Percentiles rank a stretch among this genome's conserved stretches.
Evolutionary conservation across 2,888 invertebrate species (phyloP).

Genomic region (Parasteatoda lunata): DNA sequence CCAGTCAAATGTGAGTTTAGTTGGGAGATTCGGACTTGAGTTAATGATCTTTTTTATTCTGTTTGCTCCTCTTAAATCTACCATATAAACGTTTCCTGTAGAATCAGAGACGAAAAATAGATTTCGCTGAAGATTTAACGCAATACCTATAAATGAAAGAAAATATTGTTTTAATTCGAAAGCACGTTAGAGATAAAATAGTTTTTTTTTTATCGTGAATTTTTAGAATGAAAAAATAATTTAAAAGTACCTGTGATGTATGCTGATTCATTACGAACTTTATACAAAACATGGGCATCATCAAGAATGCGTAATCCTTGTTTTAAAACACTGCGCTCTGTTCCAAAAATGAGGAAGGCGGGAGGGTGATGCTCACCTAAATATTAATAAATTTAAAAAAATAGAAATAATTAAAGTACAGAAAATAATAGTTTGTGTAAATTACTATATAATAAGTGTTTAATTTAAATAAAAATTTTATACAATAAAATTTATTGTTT

Average conservation of each 20-base stretch:
- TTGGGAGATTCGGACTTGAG: slow-evolving; percentile 70
- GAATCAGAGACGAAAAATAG: slow-evolving; percentile 86
- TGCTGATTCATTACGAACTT: slow-evolving; percentile 24
- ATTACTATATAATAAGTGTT: no score
- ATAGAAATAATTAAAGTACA: not conserved
- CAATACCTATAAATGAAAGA: slow-evolving; percentile 79
- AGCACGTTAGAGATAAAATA: not conserved
- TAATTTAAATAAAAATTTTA: no score
- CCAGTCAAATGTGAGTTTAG: slow-evolving; percentile 86
- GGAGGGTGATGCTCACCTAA: slow-evolving; percentile 39
- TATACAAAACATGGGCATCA: slow-evolving; percentile 23
- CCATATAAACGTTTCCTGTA: slow-evolving; percentile 79
- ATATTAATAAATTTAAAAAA: slow-evolving; percentile 1
- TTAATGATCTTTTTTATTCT: slow-evolving; percentile 67
- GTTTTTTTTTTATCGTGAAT: not conserved
- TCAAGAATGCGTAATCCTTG: slow-evolving; percentile 52
- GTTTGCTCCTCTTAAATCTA: slow-evolving; percentile 71
- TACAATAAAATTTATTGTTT: no score
- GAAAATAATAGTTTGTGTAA: no score
- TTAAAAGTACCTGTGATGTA: slow-evolving; percentile 45
- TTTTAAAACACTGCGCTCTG: slow-evolving; percentile 31
- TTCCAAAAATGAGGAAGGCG: slow-evolving; percentile 46
- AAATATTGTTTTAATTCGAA: not conserved
- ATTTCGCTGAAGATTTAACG: slow-evolving; percentile 82
- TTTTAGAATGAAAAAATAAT: not conserved